These are phyloP conservation scores for Augochlora pura DNA, from an alignment of 1,140 invertebrate species.

Conservation along the genomic window DNA sequence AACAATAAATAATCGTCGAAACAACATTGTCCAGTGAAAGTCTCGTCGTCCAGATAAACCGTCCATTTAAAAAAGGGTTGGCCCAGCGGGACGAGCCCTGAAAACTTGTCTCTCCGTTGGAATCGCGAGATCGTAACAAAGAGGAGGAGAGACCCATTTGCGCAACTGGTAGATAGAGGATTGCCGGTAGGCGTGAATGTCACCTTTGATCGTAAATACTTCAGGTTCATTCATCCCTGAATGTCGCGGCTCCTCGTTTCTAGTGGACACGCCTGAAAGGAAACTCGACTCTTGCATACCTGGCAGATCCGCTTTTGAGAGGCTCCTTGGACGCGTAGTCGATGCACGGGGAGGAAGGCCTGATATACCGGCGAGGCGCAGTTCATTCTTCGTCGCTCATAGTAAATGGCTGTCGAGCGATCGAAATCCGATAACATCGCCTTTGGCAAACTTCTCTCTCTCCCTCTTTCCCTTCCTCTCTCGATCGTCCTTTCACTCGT, in stretches of 20 bases:
- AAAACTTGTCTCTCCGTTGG: too few relatives aligned
- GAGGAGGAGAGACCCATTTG: background rate
- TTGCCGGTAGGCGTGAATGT: constrained; percentile 9
- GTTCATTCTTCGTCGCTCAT: constrained; percentile 51
- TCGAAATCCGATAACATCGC: constrained; percentile 55
- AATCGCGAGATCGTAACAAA: background rate
- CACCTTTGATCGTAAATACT: constrained; percentile 24
- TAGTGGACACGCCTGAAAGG: constrained; percentile 32
- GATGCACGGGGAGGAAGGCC: constrained; percentile 18
- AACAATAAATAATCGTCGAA: too few relatives aligned
- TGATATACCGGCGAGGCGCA: constrained; percentile 20
- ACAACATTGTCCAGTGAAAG: too few relatives aligned
- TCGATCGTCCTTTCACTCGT: too few relatives aligned
- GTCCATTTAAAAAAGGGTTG: too few relatives aligned
- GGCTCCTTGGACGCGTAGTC: constrained; percentile 16
- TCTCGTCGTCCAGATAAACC: too few relatives aligned
- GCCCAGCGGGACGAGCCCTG: too few relatives aligned
- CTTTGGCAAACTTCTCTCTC: constrained; percentile 45
- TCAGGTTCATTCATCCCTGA: constrained; percentile 11
- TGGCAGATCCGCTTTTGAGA: constrained; percentile 46
- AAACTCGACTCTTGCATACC: constrained; percentile 43
- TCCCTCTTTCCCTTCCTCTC: too few relatives aligned
- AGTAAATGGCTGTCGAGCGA: constrained; percentile 51
- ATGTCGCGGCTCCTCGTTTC: background rate
- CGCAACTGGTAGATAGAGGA: background rate